Base-by-base conservation (phyloP, 2,888 invertebrate species). In the Bembecia ichneumoniformis region DNA sequence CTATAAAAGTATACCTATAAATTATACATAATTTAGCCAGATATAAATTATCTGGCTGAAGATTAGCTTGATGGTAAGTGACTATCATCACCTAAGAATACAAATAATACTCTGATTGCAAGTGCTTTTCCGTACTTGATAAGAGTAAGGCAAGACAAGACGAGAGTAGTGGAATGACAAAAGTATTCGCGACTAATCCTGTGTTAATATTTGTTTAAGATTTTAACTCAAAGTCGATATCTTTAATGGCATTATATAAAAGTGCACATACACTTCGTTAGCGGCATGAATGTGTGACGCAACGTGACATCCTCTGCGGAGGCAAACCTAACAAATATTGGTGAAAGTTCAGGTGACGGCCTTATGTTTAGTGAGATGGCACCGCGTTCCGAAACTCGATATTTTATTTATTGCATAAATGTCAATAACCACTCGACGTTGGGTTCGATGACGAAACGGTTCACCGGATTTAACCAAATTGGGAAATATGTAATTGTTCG, bases 301-400 rank as follows among this genome's bases (percentile, higher is more conserved):
- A 77, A 80, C 66, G 52, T 60, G 64, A 73, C 77, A 76, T 75
- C 76, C 71, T 65, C 64, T 63, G 64, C 66, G 57, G 59, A 64
- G 64, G 67, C 63, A 67, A 74, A 78, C 69, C 75, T 67, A 74
- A 77, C 76, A 80, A 77, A 75, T 16, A n/a, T n/a, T 62, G 73
- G 83, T 82, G 83, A 84, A 83, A 83, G 83, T 83, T 83, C 75
- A 76, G 51, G 52, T 50, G 50, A 47, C 40, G 35, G 36, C 44
- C 49, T 55, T 48, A 45, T 56, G 59, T 57, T 60, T 54, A 51
- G 56, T 57, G 51, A 62, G 59, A 58, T 59, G 53, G 51, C n/a
- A 40, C 40, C n/a, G 17, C 15, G 11, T 56, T 54, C 51, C 57
- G 56, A 50, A 49, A 55, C 51, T 53, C 58, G 55, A 55, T 58